These are phyloP conservation scores for Gopherus evgoodei DNA, from an alignment of 2,113 vertebrate genomes.

Conservation along the genomic window DNA sequence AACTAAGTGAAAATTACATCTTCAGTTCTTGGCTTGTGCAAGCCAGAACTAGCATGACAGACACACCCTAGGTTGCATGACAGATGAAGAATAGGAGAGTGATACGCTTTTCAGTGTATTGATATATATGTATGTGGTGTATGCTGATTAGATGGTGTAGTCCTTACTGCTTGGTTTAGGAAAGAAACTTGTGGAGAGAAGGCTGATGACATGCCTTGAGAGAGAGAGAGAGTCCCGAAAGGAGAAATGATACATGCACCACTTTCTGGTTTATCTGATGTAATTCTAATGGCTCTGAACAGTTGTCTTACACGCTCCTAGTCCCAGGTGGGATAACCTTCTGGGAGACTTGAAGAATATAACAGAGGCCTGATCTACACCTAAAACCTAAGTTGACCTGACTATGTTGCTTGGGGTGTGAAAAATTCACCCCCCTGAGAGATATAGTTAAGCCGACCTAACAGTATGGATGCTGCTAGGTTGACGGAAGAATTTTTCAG, in stretches of 20 bases:
- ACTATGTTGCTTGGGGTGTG: background rate
- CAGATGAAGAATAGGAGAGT: slow-evolving; percentile 57
- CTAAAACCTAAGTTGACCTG: background rate
- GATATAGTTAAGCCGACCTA: background rate
- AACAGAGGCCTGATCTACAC: background rate
- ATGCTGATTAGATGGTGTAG: background rate
- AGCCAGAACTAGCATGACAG: slow-evolving; percentile 53
- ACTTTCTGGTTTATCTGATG: background rate
- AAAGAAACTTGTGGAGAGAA: background rate
- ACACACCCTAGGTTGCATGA: slow-evolving; percentile 65
- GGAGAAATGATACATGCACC: background rate
- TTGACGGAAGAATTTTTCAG: background rate
- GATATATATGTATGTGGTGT: no score
- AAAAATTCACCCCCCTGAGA: background rate
- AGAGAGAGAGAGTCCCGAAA: background rate
- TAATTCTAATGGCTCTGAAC: background rate
- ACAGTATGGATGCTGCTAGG: background rate
- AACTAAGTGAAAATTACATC: slow-evolving; percentile 32
- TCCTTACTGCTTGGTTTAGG: background rate
- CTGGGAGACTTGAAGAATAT: slow-evolving; percentile 44
- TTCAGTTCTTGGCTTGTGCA: slow-evolving; percentile 29
- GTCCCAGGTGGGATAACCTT: slow-evolving; percentile 11
- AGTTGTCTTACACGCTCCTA: background rate
- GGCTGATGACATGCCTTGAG: background rate
- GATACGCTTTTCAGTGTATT: background rate